Evolutionary conservation across 2,113 vertebrate species (phyloP).

Genomic region (Hemicordylus capensis): DNA sequence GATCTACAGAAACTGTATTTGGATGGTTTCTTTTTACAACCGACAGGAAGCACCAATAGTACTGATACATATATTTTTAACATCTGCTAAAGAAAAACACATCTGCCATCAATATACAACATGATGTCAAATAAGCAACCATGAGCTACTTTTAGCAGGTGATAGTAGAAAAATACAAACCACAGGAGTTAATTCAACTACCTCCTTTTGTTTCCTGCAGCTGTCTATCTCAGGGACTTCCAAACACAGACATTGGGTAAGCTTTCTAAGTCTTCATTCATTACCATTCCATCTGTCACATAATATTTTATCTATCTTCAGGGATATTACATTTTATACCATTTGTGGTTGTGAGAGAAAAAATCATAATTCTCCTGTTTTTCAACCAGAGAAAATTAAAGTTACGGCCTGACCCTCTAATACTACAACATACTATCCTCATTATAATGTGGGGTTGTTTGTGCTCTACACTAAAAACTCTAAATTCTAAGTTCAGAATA

Average conservation of each 20-base stretch:
- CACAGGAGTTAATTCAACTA: slow-evolving; percentile 56
- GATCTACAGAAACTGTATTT: not conserved
- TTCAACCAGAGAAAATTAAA: slow-evolving; percentile 34
- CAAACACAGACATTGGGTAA: slow-evolving; percentile 69
- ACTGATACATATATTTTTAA: slow-evolving; percentile 49
- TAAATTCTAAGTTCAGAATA: not conserved
- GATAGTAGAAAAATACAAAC: slow-evolving; percentile 61
- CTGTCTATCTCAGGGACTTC: slow-evolving; percentile 65
- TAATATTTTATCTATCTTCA: slow-evolving; percentile 65
- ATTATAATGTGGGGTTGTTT: not conserved
- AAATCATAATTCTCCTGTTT: slow-evolving; percentile 40
- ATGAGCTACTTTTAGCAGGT: slow-evolving; percentile 52
- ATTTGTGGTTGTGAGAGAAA: slow-evolving; percentile 54
- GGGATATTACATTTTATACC: slow-evolving; percentile 40
- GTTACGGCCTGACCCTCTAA: slow-evolving; percentile 15
- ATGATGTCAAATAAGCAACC: slow-evolving; percentile 51
- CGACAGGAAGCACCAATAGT: not conserved
- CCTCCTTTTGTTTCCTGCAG: slow-evolving; percentile 61
- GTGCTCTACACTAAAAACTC: not conserved
- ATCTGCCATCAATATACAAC: slow-evolving; percentile 53
- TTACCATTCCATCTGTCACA: slow-evolving; percentile 74
- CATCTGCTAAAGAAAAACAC: slow-evolving; percentile 48
- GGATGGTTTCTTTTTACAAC: slow-evolving; percentile 6
- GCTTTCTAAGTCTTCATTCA: slow-evolving; percentile 76
- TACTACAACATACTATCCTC: not conserved